Evolutionary conservation across 2,888 invertebrate species (phyloP), one percentile per base, ranked within the genome.

Genomic region (Cylindroiulus punctatus): DNA sequence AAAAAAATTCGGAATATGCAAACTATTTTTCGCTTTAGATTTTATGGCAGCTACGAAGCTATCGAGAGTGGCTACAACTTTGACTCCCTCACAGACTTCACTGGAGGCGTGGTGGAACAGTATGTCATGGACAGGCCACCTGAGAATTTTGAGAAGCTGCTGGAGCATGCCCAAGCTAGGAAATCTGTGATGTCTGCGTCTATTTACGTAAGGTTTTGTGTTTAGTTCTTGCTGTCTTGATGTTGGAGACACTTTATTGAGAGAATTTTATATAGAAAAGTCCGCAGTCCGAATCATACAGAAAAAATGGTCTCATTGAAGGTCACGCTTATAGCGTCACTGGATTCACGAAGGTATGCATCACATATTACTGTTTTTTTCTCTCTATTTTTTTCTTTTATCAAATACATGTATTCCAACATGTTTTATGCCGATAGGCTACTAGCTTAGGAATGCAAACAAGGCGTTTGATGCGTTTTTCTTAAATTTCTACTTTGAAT

Each of bases 21-120:
- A 14, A 0, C 7, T 19, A 44, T 81, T 87, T 88, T 4, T 36
- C 7, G 36, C 3, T 88, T 81, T 90, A 96, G 96, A 90, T 91
- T 99, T 86, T 96, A 97, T 91, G 99, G 99, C 0, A 98, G 97
- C 0, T 99, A 99, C 91, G 99, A 99, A 91, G 96, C 98, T 0
- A 93, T 99, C 0, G 97, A 97, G 91, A 99, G 99, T 32, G 99
- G 99, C 22, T 96, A 97, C 0, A 98, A 98, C 0, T 96, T 97
- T 90, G 99, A 99, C 91, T 99, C 99, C 0, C 97, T 99, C 96
- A 98, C 98, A 91, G 99, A 99, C 92, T 99, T 99, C 91, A 99
- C 99, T 0, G 97, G 97, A 0, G 97, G 97, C 5, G 96, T 98
- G 0, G 96, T 96, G 0, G 97, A 97, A 91, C 95, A 96, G 95